These are phyloP conservation scores for Salvator merianae DNA, from an alignment of 2,113 vertebrate species.

Conservation along the genomic window DNA sequence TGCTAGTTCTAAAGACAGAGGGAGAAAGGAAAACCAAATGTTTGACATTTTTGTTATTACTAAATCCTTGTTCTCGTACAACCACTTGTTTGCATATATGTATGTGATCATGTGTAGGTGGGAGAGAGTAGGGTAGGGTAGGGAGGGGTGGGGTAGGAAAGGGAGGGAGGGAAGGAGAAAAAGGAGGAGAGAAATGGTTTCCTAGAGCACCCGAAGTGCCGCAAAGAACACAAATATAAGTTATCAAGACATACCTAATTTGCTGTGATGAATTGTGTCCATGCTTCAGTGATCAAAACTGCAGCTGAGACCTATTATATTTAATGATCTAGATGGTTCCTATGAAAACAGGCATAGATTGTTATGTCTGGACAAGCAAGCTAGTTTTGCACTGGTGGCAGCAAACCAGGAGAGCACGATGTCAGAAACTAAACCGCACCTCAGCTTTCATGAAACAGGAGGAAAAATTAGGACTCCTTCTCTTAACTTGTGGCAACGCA, in stretches of 20 bases:
- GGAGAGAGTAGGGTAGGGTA: too few relatives aligned
- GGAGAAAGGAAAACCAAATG: slow-evolving; percentile 46
- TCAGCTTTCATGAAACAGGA: not conserved
- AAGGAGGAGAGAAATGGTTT: not conserved
- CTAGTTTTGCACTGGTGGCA: slow-evolving; percentile 40
- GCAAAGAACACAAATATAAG: slow-evolving; percentile 67
- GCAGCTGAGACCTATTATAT: slow-evolving; percentile 82
- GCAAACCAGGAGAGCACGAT: slow-evolving; percentile 42
- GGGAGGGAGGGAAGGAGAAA: too few relatives aligned
- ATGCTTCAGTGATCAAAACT: slow-evolving; percentile 76
- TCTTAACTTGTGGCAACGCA: not conserved
- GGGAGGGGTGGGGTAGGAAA: not conserved
- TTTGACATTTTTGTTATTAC: slow-evolving; percentile 59
- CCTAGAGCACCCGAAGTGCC: slow-evolving; percentile 55
- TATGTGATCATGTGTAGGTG: too few relatives aligned
- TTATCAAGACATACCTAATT: slow-evolving; percentile 74
- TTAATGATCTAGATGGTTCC: slow-evolving; percentile 76
- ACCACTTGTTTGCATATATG: slow-evolving; percentile 36
- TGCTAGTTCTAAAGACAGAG: slow-evolving; percentile 63
- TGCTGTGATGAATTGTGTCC: slow-evolving; percentile 81
- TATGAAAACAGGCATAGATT: slow-evolving; percentile 72
- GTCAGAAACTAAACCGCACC: not conserved
- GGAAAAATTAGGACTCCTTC: not conserved
- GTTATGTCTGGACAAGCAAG: slow-evolving; percentile 62
- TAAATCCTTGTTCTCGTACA: slow-evolving; percentile 55